Base-by-base conservation (phyloP, 2,113 vertebrate genomes). In the Acinonyx jubatus region DNA sequence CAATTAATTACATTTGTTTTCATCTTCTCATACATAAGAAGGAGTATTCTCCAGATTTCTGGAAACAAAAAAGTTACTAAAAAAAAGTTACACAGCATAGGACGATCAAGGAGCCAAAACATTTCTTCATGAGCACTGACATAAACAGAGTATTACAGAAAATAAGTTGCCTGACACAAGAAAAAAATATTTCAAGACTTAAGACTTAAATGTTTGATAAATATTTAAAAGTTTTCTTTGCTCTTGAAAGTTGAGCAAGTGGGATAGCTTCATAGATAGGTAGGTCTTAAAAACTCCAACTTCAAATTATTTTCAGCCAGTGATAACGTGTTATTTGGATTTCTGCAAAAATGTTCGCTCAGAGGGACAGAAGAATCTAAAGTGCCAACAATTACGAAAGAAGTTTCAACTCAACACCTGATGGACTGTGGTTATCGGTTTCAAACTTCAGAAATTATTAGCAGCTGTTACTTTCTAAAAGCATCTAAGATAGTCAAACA, bases 391-490 rank as follows among this genome's bases (percentile, higher is more conserved):
- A 81, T 90, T 76, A n/a, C 57, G 31, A 92, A 93, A 82, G 63
- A 93, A 57, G 33, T 83, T 86, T 81, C 55, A 83, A 19, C 6
- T 81, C 41, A 82, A 48, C 25, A 80, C 73, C 89, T 69, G 66
- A 89, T 41, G 29, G 27, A 76, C 78, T 95, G 57, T 88, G 48
- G 81, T 80, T 73, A 87, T n/a, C 29, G 52, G 52, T 94, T 95
- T 88, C 25, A 69, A 96, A 71, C 82, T 94, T 90, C 19, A 86
- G 76, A 97, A 97, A 89, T 65, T 94, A 86, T 89, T 85, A 84
- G 2, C 57, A 95, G n/a, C 65, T 96, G 65, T 76, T 97, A 89
- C n/a, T 82, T 94, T 98, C 66, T 94, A 91, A 96, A 96, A 96
- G 94, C 79, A 76, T 81, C 55, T 41, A 61, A 12, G 57, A 12